phyloP scores from a whole-genome alignment of 2,888 invertebrate species.

The Thymelicus lineola region DNA sequence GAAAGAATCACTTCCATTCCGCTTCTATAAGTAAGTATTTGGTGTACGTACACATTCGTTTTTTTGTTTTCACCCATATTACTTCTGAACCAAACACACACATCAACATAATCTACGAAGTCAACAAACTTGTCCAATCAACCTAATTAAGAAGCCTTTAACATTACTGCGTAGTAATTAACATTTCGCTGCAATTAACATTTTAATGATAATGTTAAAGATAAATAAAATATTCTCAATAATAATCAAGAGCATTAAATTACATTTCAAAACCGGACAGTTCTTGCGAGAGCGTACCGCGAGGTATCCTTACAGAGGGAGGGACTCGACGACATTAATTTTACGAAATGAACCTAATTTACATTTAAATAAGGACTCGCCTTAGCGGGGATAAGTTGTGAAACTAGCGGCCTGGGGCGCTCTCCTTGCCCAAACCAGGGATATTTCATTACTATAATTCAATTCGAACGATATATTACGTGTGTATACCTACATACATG shows the following conservation, averaged over 20 bases:
- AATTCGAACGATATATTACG: constrained; percentile 72
- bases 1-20: too few species aligned
- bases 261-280: constrained; percentile 44
- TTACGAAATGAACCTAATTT: constrained; percentile 96
- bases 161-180: constrained; percentile 6
- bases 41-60: too few species aligned
- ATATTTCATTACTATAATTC: constrained; percentile 84
- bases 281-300: background rate
- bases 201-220: constrained; percentile 7
- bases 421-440: constrained; percentile 76
- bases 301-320: constrained; percentile 78
- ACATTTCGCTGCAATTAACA: constrained; percentile 13
- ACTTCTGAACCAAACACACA: background rate
- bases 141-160: constrained; percentile 9
- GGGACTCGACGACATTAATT: constrained; percentile 91
- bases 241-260: background rate
- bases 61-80: background rate
- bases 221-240: constrained; percentile 13
- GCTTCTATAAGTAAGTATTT: too few species aligned
- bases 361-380: constrained; percentile 93
- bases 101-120: background rate
- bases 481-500: constrained; percentile 45
- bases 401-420: constrained; percentile 82
- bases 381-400: constrained; percentile 84
- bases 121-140: constrained; percentile 3